A percentile compares a stretch with the other conserved stretches of the same genome.
Evolutionary conservation across 2,797 vertebrate genomes (phyloP).

Genomic region (Anolis apletophallus): DNA sequence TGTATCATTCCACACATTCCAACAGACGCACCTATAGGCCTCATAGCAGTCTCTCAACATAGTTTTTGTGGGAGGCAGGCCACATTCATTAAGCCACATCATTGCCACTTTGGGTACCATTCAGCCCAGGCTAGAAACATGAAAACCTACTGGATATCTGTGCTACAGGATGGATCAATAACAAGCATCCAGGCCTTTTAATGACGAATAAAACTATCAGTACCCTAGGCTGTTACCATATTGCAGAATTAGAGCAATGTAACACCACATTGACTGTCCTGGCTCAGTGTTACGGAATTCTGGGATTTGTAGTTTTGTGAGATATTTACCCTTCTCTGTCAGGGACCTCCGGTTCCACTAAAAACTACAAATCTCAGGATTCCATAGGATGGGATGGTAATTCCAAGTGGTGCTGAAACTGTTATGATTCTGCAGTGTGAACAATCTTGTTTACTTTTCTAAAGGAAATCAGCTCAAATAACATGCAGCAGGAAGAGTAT

Average conservation of each 20-base stretch:
- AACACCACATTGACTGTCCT: too few species aligned
- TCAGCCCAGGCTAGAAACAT: background rate
- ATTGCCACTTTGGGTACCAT: background rate
- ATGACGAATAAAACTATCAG: conserved; percentile 44
- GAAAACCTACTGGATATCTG: background rate
- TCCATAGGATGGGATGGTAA: too few species aligned
- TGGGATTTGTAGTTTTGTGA: too few species aligned
- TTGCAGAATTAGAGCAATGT: too few species aligned
- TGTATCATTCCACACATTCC: background rate
- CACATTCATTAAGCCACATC: background rate
- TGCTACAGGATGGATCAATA: background rate
- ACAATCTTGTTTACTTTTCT: conserved; percentile 52
- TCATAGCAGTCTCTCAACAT: background rate
- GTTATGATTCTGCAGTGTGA: too few species aligned
- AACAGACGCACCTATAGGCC: too few species aligned
- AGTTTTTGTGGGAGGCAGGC: background rate
- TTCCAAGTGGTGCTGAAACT: too few species aligned
- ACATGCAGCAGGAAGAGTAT: conserved; percentile 2
- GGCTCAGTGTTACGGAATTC: too few species aligned
- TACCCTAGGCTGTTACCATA: background rate
- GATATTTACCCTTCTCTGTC: too few species aligned
- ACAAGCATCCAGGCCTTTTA: background rate
- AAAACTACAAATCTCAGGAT: too few species aligned
- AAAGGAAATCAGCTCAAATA: conserved; percentile 42
- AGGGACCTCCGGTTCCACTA: too few species aligned